A percentile compares a stretch with the other conserved stretches of the same genome.
Evolutionary conservation across 2,113 vertebrate species (phyloP).

Genomic region (Thamnaconus septentrionalis): DNA sequence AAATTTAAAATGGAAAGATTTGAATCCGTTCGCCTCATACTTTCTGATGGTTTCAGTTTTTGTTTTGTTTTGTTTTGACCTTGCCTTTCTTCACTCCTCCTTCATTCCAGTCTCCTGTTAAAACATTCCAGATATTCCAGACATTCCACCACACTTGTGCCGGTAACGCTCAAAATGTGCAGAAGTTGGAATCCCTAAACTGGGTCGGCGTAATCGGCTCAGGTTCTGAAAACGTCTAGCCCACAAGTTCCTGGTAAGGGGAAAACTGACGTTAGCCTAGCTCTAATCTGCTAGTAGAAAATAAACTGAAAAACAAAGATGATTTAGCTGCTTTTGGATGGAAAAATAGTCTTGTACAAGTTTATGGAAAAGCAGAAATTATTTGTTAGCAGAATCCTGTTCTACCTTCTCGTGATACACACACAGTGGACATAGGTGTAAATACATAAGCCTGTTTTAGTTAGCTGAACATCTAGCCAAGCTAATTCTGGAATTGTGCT

Average conservation of each 20-base stretch:
- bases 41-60: not conserved
- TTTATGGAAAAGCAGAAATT: constrained; percentile 35
- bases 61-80: constrained; percentile 1
- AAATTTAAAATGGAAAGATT: constrained; percentile 12
- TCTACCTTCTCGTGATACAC: constrained; percentile 15
- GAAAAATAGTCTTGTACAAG: not conserved
- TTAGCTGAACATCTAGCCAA: constrained; percentile 12
- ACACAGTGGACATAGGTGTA: constrained; percentile 8
- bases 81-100: constrained; percentile 33
- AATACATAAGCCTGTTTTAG: not conserved
- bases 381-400: constrained; percentile 32
- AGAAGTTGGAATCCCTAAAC: not conserved
- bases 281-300: too few species aligned
- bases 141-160: constrained; percentile 72
- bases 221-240: too few species aligned
- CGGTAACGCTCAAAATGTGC: constrained; percentile 15
- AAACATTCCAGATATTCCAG: constrained; percentile 76
- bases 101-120: constrained; percentile 56
- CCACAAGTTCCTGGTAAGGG: not conserved
- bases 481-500: constrained; percentile 17
- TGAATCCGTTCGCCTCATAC: too few species aligned
- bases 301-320: too few species aligned
- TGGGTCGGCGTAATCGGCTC: too few species aligned
- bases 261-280: too few species aligned
- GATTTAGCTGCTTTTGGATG: too few species aligned